Conservation (phyloP, 2,888 invertebrate genomes). For the Pollenia angustigena region DNA sequence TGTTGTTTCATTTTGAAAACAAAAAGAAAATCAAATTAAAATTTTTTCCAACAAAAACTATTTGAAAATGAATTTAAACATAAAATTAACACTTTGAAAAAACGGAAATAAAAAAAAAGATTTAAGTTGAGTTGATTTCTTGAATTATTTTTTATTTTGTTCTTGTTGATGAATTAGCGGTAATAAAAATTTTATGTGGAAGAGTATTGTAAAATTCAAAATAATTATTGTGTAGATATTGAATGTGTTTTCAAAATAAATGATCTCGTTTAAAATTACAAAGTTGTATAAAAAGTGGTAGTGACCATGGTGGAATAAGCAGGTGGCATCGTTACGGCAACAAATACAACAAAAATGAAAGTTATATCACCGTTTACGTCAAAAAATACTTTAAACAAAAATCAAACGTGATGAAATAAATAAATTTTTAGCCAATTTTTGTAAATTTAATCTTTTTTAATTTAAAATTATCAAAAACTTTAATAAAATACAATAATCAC, state of each 20-base stretch:
- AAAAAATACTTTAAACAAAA: no score
- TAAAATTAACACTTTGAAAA: not conserved
- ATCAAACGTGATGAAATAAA: no score
- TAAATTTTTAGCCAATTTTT: no score
- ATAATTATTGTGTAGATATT: slow-evolving; percentile 9
- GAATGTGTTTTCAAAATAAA: not conserved
- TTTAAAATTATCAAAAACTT: no score
- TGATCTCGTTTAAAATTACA: not conserved
- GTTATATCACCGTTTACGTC: no score
- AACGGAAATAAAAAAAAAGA: slow-evolving; percentile 8
- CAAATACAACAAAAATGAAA: no score
- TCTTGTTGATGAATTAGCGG: slow-evolving; percentile 27
- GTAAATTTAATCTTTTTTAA: no score
- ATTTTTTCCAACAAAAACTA: slow-evolving; percentile 55
- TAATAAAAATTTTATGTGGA: not conserved
- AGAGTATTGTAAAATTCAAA: not conserved
- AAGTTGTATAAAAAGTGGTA: not conserved
- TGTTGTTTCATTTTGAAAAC: slow-evolving; percentile 74
- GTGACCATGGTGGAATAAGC: no score
- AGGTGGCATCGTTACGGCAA: no score
- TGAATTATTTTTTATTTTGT: not conserved
- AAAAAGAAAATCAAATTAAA: slow-evolving; percentile 76
- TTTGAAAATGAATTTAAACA: slow-evolving; percentile 5
- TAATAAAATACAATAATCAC: no score
- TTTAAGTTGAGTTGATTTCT: not conserved